Percentiles rank a stretch among this genome's conserved stretches.
These are phyloP conservation scores for Labeo catla DNA, from an alignment of 2,113 vertebrate genomes.

Conservation along the genomic window DNA sequence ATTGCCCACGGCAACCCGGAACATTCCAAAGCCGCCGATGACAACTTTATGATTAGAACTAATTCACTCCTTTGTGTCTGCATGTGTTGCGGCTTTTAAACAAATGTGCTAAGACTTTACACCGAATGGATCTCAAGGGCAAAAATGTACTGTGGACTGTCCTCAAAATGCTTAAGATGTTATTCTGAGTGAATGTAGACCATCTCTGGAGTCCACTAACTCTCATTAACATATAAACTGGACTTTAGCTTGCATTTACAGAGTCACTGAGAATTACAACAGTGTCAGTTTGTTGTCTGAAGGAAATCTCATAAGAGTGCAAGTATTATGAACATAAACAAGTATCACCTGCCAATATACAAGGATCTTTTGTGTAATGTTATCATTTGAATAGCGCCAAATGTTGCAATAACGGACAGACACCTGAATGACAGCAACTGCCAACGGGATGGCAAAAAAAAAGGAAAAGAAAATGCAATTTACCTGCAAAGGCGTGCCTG, in stretches of 20 bases:
- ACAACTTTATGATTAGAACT: conserved; percentile 42
- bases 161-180: neutral
- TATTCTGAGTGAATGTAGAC: neutral
- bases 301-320: conserved; percentile 8
- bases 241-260: neutral
- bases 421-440: neutral
- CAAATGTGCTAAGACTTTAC: conserved; percentile 8
- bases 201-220: neutral
- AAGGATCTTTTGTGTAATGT: conserved; percentile 37
- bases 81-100: conserved; percentile 32
- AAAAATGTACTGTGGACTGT: neutral
- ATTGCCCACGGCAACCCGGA: conserved; percentile 27
- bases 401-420: conserved; percentile 31
- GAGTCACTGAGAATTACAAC: neutral
- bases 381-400: conserved; percentile 22
- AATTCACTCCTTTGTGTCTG: conserved; percentile 28
- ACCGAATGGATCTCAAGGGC: conserved; percentile 22
- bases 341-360: neutral
- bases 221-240: conserved; percentile 4
- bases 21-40: conserved; percentile 28
- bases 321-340: conserved; percentile 16
- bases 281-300: neutral
- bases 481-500: conserved; percentile 37
- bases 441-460: neutral
- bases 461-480: neutral